Conservation (phyloP, 2,113 vertebrate genomes). For the Plecotus auritus region DNA sequence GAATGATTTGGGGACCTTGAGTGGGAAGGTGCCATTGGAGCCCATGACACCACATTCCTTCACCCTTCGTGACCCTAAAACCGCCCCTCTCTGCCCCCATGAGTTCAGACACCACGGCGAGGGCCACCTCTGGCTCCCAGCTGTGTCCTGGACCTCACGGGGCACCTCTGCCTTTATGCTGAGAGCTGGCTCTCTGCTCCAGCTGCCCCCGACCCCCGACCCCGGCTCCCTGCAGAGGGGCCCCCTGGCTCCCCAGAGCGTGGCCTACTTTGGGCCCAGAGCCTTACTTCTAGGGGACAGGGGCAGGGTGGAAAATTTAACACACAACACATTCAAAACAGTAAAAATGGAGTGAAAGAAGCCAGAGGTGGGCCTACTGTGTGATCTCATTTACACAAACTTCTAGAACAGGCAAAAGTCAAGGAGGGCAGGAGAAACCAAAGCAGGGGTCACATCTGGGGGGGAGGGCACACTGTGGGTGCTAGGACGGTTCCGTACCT, state of each 20-base stretch:
- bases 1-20: not conserved
- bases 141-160: rapidly evolving
- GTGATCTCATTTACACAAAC: rapidly evolving
- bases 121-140: not conserved
- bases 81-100: not conserved
- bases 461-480: rapidly evolving
- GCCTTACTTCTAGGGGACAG: not conserved
- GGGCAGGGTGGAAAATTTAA: not conserved
- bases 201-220: rapidly evolving
- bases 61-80: not conserved
- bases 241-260: not conserved
- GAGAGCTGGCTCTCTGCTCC: not conserved
- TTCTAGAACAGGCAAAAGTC: not conserved
- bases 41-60: not conserved
- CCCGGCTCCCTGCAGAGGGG: not conserved
- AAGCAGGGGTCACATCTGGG: rapidly evolving
- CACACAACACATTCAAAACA: not conserved
- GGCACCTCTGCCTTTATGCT: rapidly evolving
- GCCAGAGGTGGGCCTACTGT: not conserved
- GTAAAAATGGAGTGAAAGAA: not conserved
- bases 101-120: rapidly evolving
- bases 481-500: rapidly evolving
- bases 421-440: rapidly evolving
- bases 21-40: not conserved
- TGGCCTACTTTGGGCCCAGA: not conserved